Percentiles rank a stretch among this genome's conserved stretches.
These are phyloP conservation scores for Threskiornis aethiopicus DNA, from an alignment of 2,797 vertebrate species.

Conservation along the genomic window DNA sequence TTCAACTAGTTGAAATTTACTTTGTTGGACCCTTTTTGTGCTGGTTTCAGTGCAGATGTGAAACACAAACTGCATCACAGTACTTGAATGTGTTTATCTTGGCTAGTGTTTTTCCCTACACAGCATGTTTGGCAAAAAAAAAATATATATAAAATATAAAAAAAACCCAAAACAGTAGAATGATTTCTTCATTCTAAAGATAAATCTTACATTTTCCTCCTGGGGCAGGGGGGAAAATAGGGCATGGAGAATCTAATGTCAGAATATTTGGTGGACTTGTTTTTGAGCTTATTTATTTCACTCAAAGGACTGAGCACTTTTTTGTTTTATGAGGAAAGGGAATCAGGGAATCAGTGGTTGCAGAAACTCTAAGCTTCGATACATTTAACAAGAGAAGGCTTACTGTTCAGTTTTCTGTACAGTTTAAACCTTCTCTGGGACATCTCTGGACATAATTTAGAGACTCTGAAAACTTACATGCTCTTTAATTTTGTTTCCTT, in stretches of 20 bases:
- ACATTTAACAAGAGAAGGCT: background rate
- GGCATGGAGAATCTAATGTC: background rate
- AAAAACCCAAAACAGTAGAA: background rate
- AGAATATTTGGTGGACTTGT: background rate
- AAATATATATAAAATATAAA: background rate
- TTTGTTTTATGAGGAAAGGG: background rate
- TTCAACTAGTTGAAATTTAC: background rate
- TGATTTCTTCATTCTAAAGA: background rate
- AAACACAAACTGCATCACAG: background rate
- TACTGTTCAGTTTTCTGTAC: background rate
- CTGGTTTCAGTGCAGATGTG: background rate
- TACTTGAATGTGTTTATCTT: background rate
- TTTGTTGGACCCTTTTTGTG: background rate
- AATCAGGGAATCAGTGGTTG: background rate
- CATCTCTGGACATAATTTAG: background rate
- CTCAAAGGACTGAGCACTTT: background rate
- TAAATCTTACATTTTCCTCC: background rate
- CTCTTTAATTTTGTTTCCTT: background rate
- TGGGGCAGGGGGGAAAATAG: background rate
- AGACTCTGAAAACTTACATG: background rate
- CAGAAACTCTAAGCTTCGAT: background rate
- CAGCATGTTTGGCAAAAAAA: background rate
- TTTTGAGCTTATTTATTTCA: background rate
- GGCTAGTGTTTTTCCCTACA: background rate
- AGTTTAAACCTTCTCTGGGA: background rate